Evolutionary conservation across 30 jellyfish, hydroid and myxozoan species (phyloP).

Genomic region (Aurelia sp.): DNA sequence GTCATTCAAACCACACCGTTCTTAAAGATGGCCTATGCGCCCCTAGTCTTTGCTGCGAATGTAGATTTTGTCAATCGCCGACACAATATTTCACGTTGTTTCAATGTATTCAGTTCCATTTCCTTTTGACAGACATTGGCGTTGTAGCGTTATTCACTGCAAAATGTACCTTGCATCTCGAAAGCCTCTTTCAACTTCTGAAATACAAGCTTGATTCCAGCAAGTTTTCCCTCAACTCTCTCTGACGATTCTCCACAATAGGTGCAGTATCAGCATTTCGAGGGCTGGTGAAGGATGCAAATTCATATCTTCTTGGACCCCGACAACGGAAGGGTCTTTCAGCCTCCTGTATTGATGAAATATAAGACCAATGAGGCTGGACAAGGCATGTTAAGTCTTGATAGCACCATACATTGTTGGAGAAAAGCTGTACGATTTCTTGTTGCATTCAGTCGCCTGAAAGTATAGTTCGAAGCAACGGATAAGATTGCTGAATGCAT

Average conservation of each 20-base stretch:
- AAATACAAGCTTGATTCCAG: constrained; percentile 73
- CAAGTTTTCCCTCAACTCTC: constrained; percentile 65
- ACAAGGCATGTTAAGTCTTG: background rate
- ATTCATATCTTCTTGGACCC: background rate
- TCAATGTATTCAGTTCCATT: too few species aligned
- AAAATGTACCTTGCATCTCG: too few species aligned
- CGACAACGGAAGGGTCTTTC: constrained; percentile 4
- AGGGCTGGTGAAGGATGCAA: background rate
- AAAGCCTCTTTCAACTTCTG: background rate
- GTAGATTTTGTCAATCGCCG: too few species aligned
- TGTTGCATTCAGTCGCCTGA: constrained; percentile 30
- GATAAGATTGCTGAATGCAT: too few species aligned
- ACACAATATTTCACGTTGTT: too few species aligned
- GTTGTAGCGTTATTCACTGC: too few species aligned
- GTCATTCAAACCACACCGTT: too few species aligned
- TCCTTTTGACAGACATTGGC: too few species aligned
- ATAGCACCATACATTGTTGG: constrained; percentile 52
- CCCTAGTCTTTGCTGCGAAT: too few species aligned
- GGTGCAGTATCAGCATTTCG: constrained; percentile 32
- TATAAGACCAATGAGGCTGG: background rate
- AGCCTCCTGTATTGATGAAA: constrained; percentile 59
- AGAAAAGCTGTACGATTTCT: constrained; percentile 29
- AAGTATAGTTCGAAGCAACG: constrained; percentile 5
- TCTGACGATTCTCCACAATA: constrained; percentile 35
- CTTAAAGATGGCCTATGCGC: too few species aligned